Evolutionary conservation across 2,797 vertebrate species (phyloP).

Genomic region (Fistularia tabacaria): DNA sequence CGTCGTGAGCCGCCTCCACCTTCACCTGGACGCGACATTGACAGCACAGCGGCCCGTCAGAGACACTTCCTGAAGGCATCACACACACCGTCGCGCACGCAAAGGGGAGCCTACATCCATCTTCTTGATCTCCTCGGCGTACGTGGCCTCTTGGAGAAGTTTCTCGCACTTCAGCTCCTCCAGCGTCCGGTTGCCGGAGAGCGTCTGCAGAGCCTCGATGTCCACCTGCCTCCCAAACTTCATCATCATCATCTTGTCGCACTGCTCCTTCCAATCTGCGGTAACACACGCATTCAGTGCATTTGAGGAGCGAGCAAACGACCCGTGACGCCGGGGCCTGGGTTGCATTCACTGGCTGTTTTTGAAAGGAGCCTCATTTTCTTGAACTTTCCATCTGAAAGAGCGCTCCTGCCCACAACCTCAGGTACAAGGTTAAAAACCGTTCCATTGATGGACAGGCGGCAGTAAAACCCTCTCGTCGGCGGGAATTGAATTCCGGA

Average conservation of each 20-base stretch:
- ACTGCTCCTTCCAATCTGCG: constrained; percentile 76
- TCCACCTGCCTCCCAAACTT: constrained; percentile 87
- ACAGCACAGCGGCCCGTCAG: neutral
- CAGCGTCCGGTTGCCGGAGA: constrained; percentile 75
- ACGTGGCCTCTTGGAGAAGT: constrained; percentile 63
- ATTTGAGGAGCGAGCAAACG: no score
- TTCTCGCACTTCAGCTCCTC: constrained; percentile 84
- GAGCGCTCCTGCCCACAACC: no score
- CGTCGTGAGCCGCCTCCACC: constrained; percentile 62
- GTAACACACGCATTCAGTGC: constrained; percentile 6
- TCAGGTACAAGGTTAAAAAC: no score
- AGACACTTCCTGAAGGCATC: neutral
- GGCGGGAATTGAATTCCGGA: no score
- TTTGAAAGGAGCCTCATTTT: neutral
- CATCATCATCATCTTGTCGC: constrained; percentile 78
- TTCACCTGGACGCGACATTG: constrained; percentile 66
- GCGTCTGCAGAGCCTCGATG: constrained; percentile 82
- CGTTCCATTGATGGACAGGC: no score
- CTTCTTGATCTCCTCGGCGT: constrained; percentile 70
- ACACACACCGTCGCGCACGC: constrained; percentile 6
- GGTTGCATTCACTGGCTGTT: no score
- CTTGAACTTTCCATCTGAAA: neutral
- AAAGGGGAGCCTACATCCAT: constrained; percentile 70
- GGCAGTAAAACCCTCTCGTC: no score
- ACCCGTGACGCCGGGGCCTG: no score